Percentiles rank a stretch among this genome's conserved stretches.
Conservation (phyloP, 2,888 invertebrate species). For the Drosophila macrothrix region DNA sequence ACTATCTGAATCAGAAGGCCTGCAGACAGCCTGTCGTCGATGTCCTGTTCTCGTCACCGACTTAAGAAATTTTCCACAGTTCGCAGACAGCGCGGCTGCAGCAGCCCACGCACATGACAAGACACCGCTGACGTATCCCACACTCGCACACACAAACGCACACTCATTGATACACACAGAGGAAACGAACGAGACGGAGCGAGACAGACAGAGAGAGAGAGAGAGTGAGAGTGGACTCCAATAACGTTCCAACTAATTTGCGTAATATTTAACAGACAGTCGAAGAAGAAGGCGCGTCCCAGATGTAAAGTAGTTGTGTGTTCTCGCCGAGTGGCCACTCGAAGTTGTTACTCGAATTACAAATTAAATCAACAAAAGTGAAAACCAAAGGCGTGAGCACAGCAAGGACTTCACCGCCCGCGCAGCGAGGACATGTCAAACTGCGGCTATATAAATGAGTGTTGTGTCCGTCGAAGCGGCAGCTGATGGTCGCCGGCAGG, state of each 20-base stretch:
- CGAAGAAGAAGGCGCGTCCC: slow-evolving; percentile 51
- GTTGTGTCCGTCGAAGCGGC: slow-evolving; percentile 47
- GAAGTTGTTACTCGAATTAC: slow-evolving; percentile 75
- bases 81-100: slow-evolving; percentile 58
- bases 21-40: slow-evolving; percentile 71
- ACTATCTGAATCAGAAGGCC: slow-evolving; percentile 33
- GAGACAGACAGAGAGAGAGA: neutral
- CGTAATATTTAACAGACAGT: slow-evolving; percentile 70
- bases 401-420: slow-evolving; percentile 23
- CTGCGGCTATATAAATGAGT: slow-evolving; percentile 60
- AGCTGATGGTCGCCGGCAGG: slow-evolving; percentile 13
- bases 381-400: slow-evolving; percentile 51
- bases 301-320: slow-evolving; percentile 10
- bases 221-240: slow-evolving; percentile 45
- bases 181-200: neutral
- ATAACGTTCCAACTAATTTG: slow-evolving; percentile 79
- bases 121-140: slow-evolving; percentile 40
- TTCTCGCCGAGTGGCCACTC: slow-evolving; percentile 59
- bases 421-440: slow-evolving; percentile 69
- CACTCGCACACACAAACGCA: slow-evolving; percentile 11
- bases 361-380: slow-evolving; percentile 79
- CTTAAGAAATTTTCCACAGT: slow-evolving; percentile 63
- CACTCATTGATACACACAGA: neutral
- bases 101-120: slow-evolving; percentile 62
- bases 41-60: slow-evolving; percentile 28